Conservation (phyloP, 2,113 vertebrate genomes). For the Buteo buteo region DNA sequence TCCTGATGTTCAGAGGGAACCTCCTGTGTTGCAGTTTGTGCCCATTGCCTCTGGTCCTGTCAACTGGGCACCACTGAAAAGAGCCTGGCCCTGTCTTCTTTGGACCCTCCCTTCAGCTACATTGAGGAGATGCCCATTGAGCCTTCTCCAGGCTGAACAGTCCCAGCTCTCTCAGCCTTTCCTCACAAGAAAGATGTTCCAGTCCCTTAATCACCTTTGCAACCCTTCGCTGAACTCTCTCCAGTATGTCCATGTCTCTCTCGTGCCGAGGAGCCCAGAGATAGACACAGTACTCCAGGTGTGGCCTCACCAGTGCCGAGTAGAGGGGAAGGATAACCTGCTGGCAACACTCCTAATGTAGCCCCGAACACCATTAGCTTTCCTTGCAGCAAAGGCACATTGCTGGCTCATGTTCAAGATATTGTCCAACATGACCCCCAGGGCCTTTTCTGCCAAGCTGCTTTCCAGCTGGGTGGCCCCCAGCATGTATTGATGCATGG, state of each 20-base stretch:
- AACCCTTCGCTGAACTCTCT: background rate
- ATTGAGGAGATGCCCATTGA: background rate
- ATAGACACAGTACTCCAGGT: background rate
- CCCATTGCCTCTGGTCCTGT: background rate
- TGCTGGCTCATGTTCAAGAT: background rate
- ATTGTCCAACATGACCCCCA: rapidly evolving
- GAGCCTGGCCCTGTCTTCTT: background rate
- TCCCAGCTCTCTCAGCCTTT: background rate
- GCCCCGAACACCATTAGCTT: background rate
- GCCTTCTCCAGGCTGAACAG: background rate
- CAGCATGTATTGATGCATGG: background rate
- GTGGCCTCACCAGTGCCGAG: background rate
- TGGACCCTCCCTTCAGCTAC: background rate
- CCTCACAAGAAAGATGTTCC: background rate
- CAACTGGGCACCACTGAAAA: background rate
- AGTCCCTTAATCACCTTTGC: background rate
- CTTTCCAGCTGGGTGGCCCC: background rate
- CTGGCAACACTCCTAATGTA: background rate
- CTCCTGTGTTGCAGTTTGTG: background rate
- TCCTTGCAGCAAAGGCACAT: background rate
- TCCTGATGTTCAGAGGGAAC: background rate
- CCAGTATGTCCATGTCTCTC: background rate
- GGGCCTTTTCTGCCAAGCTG: background rate
- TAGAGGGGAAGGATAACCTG: background rate
- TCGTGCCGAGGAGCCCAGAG: background rate